Conservation (phyloP, 2,113 vertebrate species). For the Stictonetta naevosa region DNA sequence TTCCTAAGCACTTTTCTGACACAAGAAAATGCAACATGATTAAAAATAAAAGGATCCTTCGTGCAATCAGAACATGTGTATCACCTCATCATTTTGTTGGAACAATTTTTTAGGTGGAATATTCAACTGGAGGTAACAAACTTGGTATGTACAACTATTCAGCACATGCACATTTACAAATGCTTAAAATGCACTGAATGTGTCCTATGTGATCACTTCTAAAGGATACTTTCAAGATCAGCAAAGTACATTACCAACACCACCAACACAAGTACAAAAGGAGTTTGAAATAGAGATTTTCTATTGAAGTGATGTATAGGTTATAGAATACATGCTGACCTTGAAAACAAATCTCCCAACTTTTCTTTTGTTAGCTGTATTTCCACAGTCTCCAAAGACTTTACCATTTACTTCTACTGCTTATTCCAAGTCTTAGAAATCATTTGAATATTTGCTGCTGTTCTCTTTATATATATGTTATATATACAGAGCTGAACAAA, state of each 20-base stretch:
- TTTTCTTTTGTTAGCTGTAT: neutral
- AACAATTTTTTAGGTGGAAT: neutral
- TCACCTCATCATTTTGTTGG: neutral
- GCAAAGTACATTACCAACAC: neutral
- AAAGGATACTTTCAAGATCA: neutral
- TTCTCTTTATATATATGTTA: neutral
- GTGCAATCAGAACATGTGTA: neutral
- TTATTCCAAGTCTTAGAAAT: neutral
- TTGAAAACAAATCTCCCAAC: neutral
- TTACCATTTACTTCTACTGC: neutral
- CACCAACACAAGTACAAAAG: neutral
- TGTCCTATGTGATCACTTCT: neutral
- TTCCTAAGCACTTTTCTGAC: neutral
- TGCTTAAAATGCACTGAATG: neutral
- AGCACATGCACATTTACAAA: neutral
- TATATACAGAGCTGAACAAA: neutral
- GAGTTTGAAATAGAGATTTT: neutral
- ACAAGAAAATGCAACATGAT: neutral
- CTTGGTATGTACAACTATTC: neutral
- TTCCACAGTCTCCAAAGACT: neutral
- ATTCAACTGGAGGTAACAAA: neutral
- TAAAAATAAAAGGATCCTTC: neutral
- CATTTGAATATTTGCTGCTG: neutral
- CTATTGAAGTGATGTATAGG: neutral
- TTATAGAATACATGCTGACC: neutral